A percentile compares a stretch with the other conserved stretches of the same genome.
These are phyloP conservation scores for Ectemnius cavifrons DNA, from an alignment of 2,888 invertebrate species.

Conservation along the genomic window DNA sequence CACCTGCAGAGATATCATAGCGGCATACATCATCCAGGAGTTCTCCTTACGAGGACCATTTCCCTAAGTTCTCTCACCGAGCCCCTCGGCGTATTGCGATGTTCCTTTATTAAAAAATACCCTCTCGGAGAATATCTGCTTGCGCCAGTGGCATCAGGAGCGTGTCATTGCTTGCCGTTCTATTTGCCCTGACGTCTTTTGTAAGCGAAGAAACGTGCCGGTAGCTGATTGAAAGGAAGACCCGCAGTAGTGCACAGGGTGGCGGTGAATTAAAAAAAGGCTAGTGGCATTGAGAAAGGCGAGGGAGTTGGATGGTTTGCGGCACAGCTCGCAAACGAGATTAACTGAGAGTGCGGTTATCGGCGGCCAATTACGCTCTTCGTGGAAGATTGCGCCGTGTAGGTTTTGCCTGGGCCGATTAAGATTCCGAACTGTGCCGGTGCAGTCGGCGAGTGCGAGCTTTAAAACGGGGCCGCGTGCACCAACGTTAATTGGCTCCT, in stretches of 20 bases:
- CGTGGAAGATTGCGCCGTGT: neutral
- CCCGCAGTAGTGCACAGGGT: neutral
- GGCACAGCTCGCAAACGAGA: neutral
- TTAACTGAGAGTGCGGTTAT: neutral
- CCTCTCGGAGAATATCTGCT: too few species aligned
- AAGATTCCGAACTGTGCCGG: constrained; percentile 25
- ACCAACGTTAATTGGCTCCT: constrained; percentile 58
- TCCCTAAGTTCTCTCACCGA: neutral
- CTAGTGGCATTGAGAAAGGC: too few species aligned
- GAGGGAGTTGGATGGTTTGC: neutral
- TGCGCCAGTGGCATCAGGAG: neutral
- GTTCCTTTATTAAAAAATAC: too few species aligned
- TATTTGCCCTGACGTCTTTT: neutral
- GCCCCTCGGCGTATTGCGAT: too few species aligned
- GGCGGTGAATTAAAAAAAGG: neutral
- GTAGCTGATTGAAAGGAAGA: neutral
- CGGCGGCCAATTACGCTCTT: neutral
- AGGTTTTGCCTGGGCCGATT: constrained; percentile 10
- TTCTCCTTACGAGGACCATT: constrained; percentile 9
- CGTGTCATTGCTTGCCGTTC: neutral
- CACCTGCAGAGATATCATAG: constrained; percentile 23
- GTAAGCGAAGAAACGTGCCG: constrained; percentile 1
- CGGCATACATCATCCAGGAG: constrained; percentile 26
- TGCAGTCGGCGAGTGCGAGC: neutral
- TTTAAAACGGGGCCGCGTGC: constrained; percentile 8